These are phyloP conservation scores for Brachycybe producta DNA, from an alignment of 2,888 invertebrate species.

Conservation along the genomic window DNA sequence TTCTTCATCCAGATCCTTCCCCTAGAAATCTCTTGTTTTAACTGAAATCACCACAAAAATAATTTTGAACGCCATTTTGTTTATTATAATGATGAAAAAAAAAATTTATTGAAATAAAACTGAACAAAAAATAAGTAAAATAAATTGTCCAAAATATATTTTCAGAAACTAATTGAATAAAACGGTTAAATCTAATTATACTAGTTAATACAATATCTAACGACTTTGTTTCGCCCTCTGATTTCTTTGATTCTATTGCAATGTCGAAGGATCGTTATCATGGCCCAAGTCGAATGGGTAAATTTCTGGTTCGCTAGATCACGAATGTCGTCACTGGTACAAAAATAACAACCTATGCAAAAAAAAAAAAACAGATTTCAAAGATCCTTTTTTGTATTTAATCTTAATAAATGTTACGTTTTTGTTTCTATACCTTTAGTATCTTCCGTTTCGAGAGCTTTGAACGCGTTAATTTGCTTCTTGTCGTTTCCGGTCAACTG, in stretches of 20 bases:
- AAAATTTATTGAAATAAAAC: too few relatives aligned
- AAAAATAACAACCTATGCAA: slow-evolving; percentile 5
- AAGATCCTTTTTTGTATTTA: too few relatives aligned
- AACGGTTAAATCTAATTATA: too few relatives aligned
- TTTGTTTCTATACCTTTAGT: slow-evolving; percentile 3
- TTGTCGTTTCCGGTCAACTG: not conserved
- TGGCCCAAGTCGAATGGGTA: not conserved
- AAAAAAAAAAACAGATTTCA: not conserved
- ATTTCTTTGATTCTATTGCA: not conserved
- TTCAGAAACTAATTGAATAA: too few relatives aligned
- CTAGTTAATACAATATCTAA: slow-evolving; percentile 5
- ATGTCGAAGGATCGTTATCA: slow-evolving; percentile 1
- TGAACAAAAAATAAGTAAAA: too few relatives aligned
- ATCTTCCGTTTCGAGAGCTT: not conserved
- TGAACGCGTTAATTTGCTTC: not conserved
- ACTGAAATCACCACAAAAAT: too few relatives aligned
- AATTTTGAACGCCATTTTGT: too few relatives aligned
- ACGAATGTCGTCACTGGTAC: not conserved
- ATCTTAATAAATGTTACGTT: too few relatives aligned
- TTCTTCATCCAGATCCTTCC: too few relatives aligned
- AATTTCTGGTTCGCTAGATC: not conserved
- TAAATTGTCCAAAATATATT: too few relatives aligned
- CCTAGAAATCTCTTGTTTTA: too few relatives aligned
- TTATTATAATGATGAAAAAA: too few relatives aligned
- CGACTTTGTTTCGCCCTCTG: not conserved